These are phyloP conservation scores for Maccullochella peelii DNA, from an alignment of 2,113 vertebrate genomes.

Conservation along the genomic window DNA sequence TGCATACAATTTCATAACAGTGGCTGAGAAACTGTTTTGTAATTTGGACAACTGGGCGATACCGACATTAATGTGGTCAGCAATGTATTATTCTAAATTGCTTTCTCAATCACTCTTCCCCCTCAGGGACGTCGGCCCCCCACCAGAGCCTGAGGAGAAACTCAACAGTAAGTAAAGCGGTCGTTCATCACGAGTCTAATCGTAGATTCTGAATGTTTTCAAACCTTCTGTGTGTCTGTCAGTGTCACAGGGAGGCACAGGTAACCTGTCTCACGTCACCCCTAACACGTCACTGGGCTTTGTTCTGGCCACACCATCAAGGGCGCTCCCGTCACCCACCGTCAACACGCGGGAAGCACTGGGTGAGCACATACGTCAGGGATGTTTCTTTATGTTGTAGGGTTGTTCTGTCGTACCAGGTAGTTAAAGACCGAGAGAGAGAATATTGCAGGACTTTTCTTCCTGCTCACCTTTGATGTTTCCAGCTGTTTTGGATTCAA, in stretches of 20 bases:
- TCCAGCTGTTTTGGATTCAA: neutral
- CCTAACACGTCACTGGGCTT: constrained; percentile 90
- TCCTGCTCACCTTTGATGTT: neutral
- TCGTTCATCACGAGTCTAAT: neutral
- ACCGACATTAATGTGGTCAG: too few relatives aligned
- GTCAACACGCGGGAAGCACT: constrained; percentile 94
- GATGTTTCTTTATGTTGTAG: neutral
- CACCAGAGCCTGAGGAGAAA: constrained; percentile 37
- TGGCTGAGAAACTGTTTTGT: too few relatives aligned
- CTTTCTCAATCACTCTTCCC: neutral
- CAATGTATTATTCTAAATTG: neutral
- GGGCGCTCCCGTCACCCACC: constrained; percentile 91
- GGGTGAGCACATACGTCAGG: constrained; percentile 81
- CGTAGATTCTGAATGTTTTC: neutral
- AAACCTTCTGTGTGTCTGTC: constrained; percentile 26
- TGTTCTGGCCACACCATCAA: constrained; percentile 88
- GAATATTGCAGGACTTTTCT: too few relatives aligned
- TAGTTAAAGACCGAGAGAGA: neutral
- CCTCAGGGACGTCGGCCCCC: constrained; percentile 19
- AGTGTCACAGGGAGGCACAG: constrained; percentile 78
- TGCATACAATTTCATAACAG: too few relatives aligned
- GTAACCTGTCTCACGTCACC: constrained; percentile 87
- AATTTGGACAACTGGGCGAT: too few relatives aligned
- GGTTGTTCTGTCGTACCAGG: neutral
- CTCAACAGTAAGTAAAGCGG: constrained; percentile 56